Conservation (phyloP, 2,113 vertebrate species). For the Thamnophis sirtalis region DNA sequence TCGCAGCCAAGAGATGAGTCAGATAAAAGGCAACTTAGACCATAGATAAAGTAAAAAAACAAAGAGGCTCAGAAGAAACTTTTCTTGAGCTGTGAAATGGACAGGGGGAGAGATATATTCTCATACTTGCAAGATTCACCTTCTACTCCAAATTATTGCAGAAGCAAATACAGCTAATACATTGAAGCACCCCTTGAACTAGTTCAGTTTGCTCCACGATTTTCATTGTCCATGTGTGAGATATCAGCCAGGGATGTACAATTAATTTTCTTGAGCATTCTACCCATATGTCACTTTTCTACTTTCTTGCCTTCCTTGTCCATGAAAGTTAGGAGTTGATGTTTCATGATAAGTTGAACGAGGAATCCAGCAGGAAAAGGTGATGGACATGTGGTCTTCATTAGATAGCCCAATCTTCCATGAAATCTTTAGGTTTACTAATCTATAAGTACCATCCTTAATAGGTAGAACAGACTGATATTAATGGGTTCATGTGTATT, state of each 20-base stretch:
- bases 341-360: neutral
- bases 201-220: neutral
- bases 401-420: neutral
- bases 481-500: neutral
- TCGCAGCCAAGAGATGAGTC: neutral
- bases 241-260: neutral
- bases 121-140: neutral
- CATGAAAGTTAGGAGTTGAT: neutral
- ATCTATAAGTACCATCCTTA: neutral
- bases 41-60: neutral
- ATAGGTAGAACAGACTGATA: neutral
- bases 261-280: neutral
- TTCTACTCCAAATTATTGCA: neutral
- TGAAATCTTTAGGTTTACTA: neutral
- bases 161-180: neutral
- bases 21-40: neutral
- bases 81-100: neutral
- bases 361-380: neutral
- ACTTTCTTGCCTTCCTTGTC: neutral
- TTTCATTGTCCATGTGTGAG: neutral
- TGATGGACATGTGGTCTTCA: neutral
- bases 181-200: neutral
- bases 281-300: neutral
- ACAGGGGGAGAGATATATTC: neutral
- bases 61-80: neutral